A percentile compares a stretch with the other conserved stretches of the same genome.
These are phyloP conservation scores for Galaxea fascicularis DNA, from an alignment of 92 coral and sea anemone species.

Conservation along the genomic window DNA sequence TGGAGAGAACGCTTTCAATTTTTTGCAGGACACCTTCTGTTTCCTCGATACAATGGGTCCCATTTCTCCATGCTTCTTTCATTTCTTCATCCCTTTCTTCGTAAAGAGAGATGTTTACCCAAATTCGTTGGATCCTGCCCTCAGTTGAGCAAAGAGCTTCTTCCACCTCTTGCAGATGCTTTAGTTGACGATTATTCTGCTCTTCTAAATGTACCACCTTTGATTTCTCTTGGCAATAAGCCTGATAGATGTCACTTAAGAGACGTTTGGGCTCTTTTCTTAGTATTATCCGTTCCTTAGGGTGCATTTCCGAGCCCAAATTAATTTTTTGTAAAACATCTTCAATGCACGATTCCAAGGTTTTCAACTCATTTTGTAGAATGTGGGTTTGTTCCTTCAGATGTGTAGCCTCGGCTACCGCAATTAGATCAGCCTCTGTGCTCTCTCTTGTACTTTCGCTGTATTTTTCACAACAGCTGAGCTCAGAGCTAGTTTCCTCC, in stretches of 20 bases:
- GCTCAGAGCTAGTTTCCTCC: conserved; percentile 1
- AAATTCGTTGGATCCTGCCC: conserved; percentile 34
- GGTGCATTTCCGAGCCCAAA: background rate
- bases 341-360: background rate
- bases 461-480: conserved; percentile 7
- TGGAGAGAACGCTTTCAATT: conserved; percentile 30
- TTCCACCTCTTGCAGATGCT: conserved; percentile 9
- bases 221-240: conserved; percentile 1
- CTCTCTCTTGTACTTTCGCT: conserved; percentile 29
- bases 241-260: background rate
- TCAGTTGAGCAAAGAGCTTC: conserved; percentile 30
- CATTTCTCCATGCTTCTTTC: background rate
- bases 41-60: conserved; percentile 8
- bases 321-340: conserved; percentile 26
- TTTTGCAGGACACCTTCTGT: background rate
- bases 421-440: background rate
- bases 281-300: background rate
- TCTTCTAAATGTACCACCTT: conserved; percentile 16
- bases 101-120: conserved; percentile 25
- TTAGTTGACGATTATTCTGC: conserved; percentile 22
- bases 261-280: conserved; percentile 15
- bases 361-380: conserved; percentile 14
- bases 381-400: conserved; percentile 3
- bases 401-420: background rate
- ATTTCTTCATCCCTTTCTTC: conserved; percentile 25